Evolutionary conservation across 2,113 vertebrate genomes (phyloP), one percentile per base, ranked within the genome.

Genomic region (Poicephalus gulielmi): DNA sequence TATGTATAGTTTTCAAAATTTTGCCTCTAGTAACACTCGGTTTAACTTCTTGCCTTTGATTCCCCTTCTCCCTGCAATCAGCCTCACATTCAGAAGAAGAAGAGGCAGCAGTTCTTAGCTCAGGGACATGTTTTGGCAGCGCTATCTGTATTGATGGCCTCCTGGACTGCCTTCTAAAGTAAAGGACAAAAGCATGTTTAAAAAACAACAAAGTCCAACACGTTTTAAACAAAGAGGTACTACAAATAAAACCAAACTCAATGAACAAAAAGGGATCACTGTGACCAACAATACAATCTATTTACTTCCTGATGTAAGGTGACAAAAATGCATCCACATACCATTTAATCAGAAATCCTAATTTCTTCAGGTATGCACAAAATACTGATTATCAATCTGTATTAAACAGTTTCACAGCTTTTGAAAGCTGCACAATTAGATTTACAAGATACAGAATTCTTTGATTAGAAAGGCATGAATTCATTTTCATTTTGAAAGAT

Each of bases 11-110:
- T 92, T 97, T 98, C 52, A 95, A 90, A 69, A 50, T 91, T 93
- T 92, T 98, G 44, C 97, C 63, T 97, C 93, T 95, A 52, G 71
- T 66, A 86, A 94, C 70, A 87, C 17, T 95, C 23, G 92, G 41
- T 94, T 98, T 98, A 74, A 62, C 66, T 91, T 97, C 99, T 37
- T 95, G 73, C 22, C 46, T 77, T 63, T 88, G 88, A 91, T 82
- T 96, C 33, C 74, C 88, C 24, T 81, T 95, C 80, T 97, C 95
- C 53, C 64, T 89, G 85, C 19, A 90, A 84, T 94, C 96, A 74
- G 46, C 25, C 41, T 96, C 95, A 92, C 43, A 59, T 28, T 96
- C 96, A 83, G 97, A 96, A 20, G 90, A 44, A 94, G 94, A 96
- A 78, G 91, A 28, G 67, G 91, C 3, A 41, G 82, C 27, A 70